Evolutionary conservation across 2,888 invertebrate species (phyloP).

Genomic region (Himalopsyche anomala): DNA sequence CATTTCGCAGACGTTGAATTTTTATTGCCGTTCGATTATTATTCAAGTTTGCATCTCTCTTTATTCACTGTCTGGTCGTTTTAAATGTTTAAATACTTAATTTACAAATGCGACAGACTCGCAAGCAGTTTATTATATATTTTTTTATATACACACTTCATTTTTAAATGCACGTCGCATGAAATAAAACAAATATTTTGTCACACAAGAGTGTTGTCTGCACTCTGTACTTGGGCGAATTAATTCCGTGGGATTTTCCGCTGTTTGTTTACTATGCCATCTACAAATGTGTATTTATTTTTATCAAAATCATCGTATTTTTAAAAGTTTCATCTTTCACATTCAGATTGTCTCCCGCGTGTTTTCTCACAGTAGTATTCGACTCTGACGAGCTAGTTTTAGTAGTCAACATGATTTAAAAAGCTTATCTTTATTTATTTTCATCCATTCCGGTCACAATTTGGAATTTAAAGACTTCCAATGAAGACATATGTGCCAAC

Average conservation of each 20-base stretch:
- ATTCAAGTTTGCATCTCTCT: neutral
- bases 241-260: conserved; percentile 26
- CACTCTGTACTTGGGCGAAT: neutral
- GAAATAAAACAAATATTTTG: conserved; percentile 31
- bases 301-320: too few species aligned
- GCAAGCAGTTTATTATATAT: neutral
- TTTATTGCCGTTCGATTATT: conserved; percentile 15
- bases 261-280: neutral
- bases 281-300: neutral
- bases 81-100: conserved; percentile 9
- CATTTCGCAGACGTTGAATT: neutral
- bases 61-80: conserved; percentile 2
- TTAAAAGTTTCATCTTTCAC: too few species aligned
- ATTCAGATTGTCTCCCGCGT: too few species aligned
- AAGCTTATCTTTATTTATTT: too few species aligned
- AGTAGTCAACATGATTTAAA: too few species aligned
- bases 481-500: too few species aligned
- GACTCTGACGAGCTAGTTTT: too few species aligned
- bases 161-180: neutral
- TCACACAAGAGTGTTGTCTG: neutral
- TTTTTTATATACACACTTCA: neutral
- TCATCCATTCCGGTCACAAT: too few species aligned
- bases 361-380: too few species aligned
- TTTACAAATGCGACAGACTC: neutral
- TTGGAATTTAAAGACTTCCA: too few species aligned